Evolutionary conservation across 2,797 vertebrate species (phyloP).

Genomic region (Melanitta fusca): DNA sequence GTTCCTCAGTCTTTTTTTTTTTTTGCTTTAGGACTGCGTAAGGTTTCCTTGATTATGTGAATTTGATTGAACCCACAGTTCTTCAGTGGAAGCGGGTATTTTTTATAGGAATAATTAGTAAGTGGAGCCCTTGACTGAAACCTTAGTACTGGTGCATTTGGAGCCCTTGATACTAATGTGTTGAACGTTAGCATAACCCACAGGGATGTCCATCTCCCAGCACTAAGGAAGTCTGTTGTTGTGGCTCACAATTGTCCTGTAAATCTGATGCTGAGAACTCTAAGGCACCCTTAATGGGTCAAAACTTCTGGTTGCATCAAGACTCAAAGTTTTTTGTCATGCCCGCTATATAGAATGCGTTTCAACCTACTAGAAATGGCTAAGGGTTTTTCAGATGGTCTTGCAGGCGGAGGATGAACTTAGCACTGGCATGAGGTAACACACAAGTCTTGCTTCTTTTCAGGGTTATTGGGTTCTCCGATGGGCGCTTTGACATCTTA

Average conservation of each 20-base stretch:
- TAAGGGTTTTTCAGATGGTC: conserved; percentile 15
- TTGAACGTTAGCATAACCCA: conserved; percentile 12
- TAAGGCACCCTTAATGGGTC: not conserved
- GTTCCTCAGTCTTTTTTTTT: conserved; percentile 56
- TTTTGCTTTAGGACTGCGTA: conserved; percentile 78
- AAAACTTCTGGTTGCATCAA: conserved; percentile 19
- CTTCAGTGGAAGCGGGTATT: conserved; percentile 61
- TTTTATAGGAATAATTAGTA: conserved; percentile 61
- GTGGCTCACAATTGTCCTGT: conserved; percentile 30
- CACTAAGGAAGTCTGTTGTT: conserved; percentile 30
- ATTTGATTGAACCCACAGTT: conserved; percentile 62
- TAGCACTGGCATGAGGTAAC: conserved; percentile 10
- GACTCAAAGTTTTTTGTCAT: conserved; percentile 10
- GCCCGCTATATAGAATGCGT: conserved; percentile 31
- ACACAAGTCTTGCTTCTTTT: conserved; percentile 12
- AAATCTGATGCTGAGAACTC: conserved; percentile 18
- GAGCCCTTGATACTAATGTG: conserved; percentile 7
- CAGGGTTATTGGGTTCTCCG: conserved; percentile 59
- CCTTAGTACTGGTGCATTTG: conserved; percentile 66
- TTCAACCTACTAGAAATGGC: not conserved
- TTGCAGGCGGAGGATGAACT: conserved; percentile 64
- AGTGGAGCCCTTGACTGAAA: conserved; percentile 55
- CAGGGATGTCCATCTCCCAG: conserved; percentile 34
- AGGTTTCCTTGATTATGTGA: conserved; percentile 77
- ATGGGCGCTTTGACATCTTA: conserved; percentile 41